Percentiles rank a stretch among this genome's conserved stretches.
Evolutionary conservation across 2,113 vertebrate genomes (phyloP).

Genomic region (Petrocephalus microphthalmus): DNA sequence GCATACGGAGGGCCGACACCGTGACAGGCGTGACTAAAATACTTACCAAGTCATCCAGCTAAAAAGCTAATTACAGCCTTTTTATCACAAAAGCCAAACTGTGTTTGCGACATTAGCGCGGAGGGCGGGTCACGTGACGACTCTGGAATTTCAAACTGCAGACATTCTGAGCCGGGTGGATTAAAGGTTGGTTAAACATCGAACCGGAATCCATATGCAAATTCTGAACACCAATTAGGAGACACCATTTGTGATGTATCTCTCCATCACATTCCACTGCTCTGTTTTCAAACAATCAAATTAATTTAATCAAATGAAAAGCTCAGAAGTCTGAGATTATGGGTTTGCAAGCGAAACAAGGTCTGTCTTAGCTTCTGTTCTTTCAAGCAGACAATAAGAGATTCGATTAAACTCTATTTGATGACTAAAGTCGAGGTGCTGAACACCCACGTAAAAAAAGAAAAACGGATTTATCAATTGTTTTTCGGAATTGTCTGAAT

Average conservation of each 20-base stretch:
- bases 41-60: constrained; percentile 49
- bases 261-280: constrained; percentile 73
- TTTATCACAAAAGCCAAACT: constrained; percentile 58
- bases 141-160: constrained; percentile 54
- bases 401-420: constrained; percentile 72
- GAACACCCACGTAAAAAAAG: constrained; percentile 13
- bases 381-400: constrained; percentile 84
- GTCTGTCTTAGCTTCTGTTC: constrained; percentile 65
- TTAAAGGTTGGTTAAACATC: constrained; percentile 21
- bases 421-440: constrained; percentile 36
- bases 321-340: constrained; percentile 83
- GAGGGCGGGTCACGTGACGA: constrained; percentile 62
- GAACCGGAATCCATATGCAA: constrained; percentile 19
- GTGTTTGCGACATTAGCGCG: constrained; percentile 69
- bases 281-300: constrained; percentile 72
- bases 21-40: constrained; percentile 42
- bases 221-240: constrained; percentile 60
- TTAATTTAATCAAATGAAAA: constrained; percentile 92
- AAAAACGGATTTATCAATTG: background rate
- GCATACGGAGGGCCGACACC: constrained; percentile 16
- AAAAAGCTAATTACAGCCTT: constrained; percentile 55
- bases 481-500: background rate
- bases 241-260: constrained; percentile 64
- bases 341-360: constrained; percentile 70
- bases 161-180: constrained; percentile 60